Evolutionary conservation across 2,888 invertebrate species (phyloP).

Genomic region (Minunthozetes semirufus): DNA sequence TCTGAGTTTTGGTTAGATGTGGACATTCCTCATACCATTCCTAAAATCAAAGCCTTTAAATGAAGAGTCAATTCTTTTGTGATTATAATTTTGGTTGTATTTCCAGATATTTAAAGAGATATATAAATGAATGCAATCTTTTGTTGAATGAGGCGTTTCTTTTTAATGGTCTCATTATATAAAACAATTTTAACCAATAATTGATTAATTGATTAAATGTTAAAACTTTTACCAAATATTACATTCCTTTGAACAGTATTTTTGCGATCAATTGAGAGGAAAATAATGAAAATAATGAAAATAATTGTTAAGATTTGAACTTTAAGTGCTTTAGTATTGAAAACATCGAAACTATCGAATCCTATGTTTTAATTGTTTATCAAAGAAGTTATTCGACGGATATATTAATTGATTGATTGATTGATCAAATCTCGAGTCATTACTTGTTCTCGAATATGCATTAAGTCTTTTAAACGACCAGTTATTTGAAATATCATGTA

Average conservation of each 20-base stretch:
- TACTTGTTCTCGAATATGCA: not conserved
- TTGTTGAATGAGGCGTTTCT: not conserved
- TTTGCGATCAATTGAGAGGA: not conserved
- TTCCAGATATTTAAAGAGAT: not conserved
- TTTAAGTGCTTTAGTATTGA: constrained; percentile 20
- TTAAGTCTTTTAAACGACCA: too few relatives aligned
- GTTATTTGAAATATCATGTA: too few relatives aligned
- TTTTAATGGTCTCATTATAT: not conserved
- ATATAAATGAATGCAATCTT: not conserved
- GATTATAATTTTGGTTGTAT: not conserved
- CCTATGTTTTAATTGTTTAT: not conserved
- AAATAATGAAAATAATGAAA: not conserved
- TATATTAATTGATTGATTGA: not conserved
- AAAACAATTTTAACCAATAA: not conserved
- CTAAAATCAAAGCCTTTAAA: not conserved
- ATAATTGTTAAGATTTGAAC: not conserved
- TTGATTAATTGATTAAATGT: not conserved
- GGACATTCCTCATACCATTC: not conserved
- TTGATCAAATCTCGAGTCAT: not conserved
- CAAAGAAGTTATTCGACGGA: not conserved
- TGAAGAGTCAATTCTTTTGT: constrained; percentile 12
- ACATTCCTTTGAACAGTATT: not conserved
- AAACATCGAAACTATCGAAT: constrained; percentile 11
- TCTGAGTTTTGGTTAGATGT: too few relatives aligned
- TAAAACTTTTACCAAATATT: not conserved